Evolutionary conservation across 2,888 invertebrate genomes (phyloP).

Genomic region (Drosophila neutralis): DNA sequence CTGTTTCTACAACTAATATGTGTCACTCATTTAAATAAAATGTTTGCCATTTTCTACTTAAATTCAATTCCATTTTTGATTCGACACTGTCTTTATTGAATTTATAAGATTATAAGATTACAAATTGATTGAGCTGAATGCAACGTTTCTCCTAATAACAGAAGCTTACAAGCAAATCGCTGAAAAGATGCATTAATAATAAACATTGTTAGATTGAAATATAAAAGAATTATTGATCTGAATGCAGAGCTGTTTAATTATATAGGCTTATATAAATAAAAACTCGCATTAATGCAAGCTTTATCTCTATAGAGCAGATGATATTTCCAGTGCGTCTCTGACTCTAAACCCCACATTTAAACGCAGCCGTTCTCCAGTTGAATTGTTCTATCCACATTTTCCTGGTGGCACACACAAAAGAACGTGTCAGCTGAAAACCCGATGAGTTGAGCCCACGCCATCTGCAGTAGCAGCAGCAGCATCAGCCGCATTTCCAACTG

Average conservation of each 20-base stretch:
- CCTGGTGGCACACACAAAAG: constrained; percentile 24
- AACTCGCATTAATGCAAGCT: background rate
- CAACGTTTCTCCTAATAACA: background rate
- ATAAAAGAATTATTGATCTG: background rate
- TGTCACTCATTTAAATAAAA: background rate
- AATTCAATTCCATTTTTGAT: background rate
- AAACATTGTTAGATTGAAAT: background rate
- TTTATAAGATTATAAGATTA: background rate
- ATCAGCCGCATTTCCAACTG: constrained; percentile 27
- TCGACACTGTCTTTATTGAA: background rate
- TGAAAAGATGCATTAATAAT: background rate
- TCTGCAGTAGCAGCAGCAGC: background rate
- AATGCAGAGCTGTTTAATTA: background rate
- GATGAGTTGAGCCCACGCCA: constrained; percentile 27
- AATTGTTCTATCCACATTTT: constrained; percentile 47
- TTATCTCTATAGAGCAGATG: constrained; percentile 31
- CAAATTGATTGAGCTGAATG: background rate
- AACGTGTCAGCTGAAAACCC: constrained; percentile 41
- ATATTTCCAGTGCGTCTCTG: constrained; percentile 21
- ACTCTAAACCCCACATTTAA: constrained; percentile 24
- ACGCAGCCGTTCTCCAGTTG: constrained; percentile 24
- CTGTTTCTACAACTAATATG: background rate
- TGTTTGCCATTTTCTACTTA: background rate
- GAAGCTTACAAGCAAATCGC: background rate
- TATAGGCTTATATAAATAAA: background rate